Evolutionary conservation across 2,888 invertebrate genomes (phyloP), one percentile per base, ranked within the genome.

Genomic region (Microplitis manilae): DNA sequence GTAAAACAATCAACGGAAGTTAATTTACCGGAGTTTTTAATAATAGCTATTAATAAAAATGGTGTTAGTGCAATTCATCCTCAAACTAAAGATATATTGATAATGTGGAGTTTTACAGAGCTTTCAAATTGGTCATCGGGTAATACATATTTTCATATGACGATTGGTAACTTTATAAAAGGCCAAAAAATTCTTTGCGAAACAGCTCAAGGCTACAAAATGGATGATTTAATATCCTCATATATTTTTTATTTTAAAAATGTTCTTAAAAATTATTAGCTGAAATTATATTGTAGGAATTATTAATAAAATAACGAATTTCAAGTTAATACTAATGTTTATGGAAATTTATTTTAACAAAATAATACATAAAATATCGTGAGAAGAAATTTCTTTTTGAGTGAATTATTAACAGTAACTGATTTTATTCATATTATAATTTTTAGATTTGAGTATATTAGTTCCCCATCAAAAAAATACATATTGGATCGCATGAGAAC

Each of bases 51-150:
- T 82, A 98, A 98, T 90, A 95, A 93, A 86, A 94, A 95, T 84
- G 98, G 98, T 17, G 96, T 98, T 77, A 96, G 95, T 89, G 92
- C 98, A 73, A 95, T 98, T 83, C 95, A 98, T 91, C 95, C 96
- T 1, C 93, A 94, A 82, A 95, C 95, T 77, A 96, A 98, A 95
- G 95, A 96, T 84, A 93, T 96, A 76, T 91, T 98, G 81, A 94
- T 94, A 5, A 95, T 95, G 13, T 95, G 97, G 90, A 95, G 95
- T 38, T 98, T 97, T 90, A 94, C 95, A 1, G 95, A 96, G 85
- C 92, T 98, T 79, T 96, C 96, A 72, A 97, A 97, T 89, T 98
- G 98, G 98, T 97, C 97, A 65, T 97, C 97, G 7, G 98, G 98
- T 9, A 97, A 97, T 89, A 97, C 96, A 0, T 98, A 96, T 88